Percentiles rank a stretch among this genome's conserved stretches.
phyloP scores from a whole-genome alignment of 2,797 vertebrate species.

The Dendrocincla tyrannina region DNA sequence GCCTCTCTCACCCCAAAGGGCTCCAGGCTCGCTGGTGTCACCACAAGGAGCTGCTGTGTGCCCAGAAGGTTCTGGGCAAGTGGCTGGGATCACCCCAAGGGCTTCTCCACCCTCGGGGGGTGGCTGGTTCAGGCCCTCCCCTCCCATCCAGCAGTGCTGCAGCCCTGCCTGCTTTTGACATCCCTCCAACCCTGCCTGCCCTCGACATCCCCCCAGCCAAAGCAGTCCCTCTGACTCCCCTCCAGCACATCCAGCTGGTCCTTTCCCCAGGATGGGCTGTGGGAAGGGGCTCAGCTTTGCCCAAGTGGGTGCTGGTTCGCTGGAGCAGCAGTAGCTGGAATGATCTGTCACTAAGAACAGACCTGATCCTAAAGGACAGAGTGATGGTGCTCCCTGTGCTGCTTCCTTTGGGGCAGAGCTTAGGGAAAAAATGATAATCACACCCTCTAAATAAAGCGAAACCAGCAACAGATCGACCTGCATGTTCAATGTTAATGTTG shows the following conservation, averaged over 20 bases:
- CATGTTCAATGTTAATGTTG: background rate
- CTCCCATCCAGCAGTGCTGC: background rate
- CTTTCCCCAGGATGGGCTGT: background rate
- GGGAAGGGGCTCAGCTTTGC: background rate
- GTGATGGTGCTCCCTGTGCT: accelerated
- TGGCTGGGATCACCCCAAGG: background rate
- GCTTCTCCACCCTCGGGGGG: background rate
- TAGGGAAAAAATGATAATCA: background rate
- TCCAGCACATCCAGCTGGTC: background rate
- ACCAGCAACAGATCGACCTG: background rate
- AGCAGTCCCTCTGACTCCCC: background rate
- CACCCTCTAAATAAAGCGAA: constrained; percentile 22
- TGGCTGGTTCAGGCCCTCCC: background rate
- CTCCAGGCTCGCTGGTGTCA: background rate
- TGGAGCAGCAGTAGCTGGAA: background rate
- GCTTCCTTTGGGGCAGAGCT: background rate
- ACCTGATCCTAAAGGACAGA: accelerated
- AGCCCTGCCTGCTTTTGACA: background rate
- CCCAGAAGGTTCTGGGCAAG: accelerated
- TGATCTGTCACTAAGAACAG: background rate
- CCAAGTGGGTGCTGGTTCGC: accelerated
- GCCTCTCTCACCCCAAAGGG: background rate
- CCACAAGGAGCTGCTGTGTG: background rate
- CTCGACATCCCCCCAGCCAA: accelerated
- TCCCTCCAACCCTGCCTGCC: background rate